Percentiles rank a stretch among this genome's conserved stretches.
Evolutionary conservation across 2,797 vertebrate genomes (phyloP).

Genomic region (Tenualosa ilisha): DNA sequence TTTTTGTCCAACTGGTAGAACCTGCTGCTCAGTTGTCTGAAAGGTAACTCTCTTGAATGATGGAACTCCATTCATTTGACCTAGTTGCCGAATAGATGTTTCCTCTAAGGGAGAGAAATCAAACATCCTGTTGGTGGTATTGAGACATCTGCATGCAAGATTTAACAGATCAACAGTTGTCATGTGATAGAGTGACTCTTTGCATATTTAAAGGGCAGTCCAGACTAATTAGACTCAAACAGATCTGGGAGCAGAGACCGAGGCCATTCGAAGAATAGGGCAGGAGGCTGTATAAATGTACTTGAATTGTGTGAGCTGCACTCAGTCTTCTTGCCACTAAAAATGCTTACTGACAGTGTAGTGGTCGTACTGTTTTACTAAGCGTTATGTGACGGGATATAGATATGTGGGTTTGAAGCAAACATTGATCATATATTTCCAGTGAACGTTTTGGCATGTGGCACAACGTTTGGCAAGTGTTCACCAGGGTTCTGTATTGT

Average conservation of each 20-base stretch:
- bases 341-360: neutral
- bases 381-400: too few species aligned
- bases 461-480: too few species aligned
- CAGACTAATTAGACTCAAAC: neutral
- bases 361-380: neutral
- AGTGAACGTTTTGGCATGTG: too few species aligned
- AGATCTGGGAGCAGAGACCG: neutral
- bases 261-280: neutral
- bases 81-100: neutral
- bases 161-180: neutral
- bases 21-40: neutral
- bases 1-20: too few species aligned
- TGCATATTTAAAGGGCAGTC: neutral
- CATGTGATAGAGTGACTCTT: neutral
- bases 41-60: neutral
- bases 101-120: neutral
- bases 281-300: neutral
- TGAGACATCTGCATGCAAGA: conserved; percentile 12
- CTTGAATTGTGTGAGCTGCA: neutral
- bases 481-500: too few species aligned
- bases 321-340: too few species aligned
- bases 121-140: neutral
- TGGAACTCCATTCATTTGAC: neutral
- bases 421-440: neutral
- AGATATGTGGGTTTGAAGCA: too few species aligned